Evolutionary conservation across 1,140 invertebrate genomes (phyloP), one percentile per base, ranked within the genome.

Genomic region (Camponotus floridanus): DNA sequence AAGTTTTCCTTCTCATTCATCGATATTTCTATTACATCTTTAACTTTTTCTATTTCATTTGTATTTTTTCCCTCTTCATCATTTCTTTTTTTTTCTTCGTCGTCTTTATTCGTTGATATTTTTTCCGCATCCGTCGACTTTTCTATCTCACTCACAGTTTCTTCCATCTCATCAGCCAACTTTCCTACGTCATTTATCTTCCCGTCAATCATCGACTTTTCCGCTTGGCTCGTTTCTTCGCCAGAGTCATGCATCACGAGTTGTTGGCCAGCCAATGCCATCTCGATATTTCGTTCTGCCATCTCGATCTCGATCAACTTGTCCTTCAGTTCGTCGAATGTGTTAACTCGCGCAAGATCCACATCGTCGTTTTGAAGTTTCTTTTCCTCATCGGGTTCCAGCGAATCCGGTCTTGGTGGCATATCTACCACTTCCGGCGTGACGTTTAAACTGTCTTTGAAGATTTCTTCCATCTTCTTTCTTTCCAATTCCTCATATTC

Each of bases 271-370:
- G 51, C 68, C 0, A 93, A 48, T 0, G 91, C 86, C 26, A 86
- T 90, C 39, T 93, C 92, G 26, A 94, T 92, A 21, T 70, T 92
- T 26, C 80, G 91, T 15, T 93, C 90, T 0, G 87, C 88, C 18
- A 85, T 65, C 61, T 94, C 90, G 8, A 94, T 93, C 21, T 94
- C 93, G 0, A 91, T 65, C n/a, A 94, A 65, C 55, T 92, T 93
- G 6, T 88, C 86, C 36, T 90, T 91, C 71, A 90, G 67, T 2
- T 85, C 88, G 36, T 86, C 33, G 13, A 64, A 51, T 15, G 71
- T 36, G 0, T 88, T 73, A 31, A 33, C 48, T 65, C 13, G 55
- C 64, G 51, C 67, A 42, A 15, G 31, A 71, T 64, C 8, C 59
- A 1, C 13, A 33, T 55, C 13, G n/a, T 48, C 57, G 31, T 68